Evolutionary conservation across 2,797 vertebrate species (phyloP).

Genomic region (Sorex maritimensis): DNA sequence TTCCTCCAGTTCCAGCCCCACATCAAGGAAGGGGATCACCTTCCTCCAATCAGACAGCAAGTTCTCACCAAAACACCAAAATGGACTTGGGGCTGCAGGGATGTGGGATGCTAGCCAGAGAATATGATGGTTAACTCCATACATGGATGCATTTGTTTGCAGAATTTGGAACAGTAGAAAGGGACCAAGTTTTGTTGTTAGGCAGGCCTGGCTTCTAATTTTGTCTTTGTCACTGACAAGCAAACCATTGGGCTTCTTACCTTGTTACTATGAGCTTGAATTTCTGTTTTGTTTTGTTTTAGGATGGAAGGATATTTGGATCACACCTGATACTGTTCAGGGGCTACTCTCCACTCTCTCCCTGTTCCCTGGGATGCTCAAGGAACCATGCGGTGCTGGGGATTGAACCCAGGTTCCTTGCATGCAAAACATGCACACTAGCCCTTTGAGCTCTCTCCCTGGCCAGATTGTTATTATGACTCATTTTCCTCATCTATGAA

Average conservation of each 20-base stretch:
- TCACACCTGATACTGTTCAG: too few relatives aligned
- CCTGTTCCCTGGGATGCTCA: too few relatives aligned
- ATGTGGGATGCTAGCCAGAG: constrained; percentile 16
- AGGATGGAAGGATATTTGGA: too few relatives aligned
- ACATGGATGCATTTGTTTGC: not conserved
- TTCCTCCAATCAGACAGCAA: not conserved
- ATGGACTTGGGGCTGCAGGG: not conserved
- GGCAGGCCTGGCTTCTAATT: not conserved
- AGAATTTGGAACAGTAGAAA: not conserved
- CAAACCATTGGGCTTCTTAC: not conserved
- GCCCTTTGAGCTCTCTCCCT: too few relatives aligned
- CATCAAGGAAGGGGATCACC: not conserved
- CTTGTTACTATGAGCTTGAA: not conserved
- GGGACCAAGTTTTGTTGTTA: not conserved
- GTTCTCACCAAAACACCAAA: not conserved
- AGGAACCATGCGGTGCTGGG: too few relatives aligned
- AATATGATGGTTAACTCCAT: not conserved
- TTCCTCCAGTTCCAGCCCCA: not conserved
- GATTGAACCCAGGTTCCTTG: too few relatives aligned
- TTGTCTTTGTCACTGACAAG: not conserved
- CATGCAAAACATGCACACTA: too few relatives aligned
- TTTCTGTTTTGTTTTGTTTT: too few relatives aligned
- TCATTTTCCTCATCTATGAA: constrained; percentile 27
- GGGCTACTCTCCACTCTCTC: too few relatives aligned
- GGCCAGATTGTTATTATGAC: not conserved